Percentiles rank a stretch among this genome's conserved stretches.
Evolutionary conservation across 2,113 vertebrate genomes (phyloP).

Genomic region (Vombatus ursinus): DNA sequence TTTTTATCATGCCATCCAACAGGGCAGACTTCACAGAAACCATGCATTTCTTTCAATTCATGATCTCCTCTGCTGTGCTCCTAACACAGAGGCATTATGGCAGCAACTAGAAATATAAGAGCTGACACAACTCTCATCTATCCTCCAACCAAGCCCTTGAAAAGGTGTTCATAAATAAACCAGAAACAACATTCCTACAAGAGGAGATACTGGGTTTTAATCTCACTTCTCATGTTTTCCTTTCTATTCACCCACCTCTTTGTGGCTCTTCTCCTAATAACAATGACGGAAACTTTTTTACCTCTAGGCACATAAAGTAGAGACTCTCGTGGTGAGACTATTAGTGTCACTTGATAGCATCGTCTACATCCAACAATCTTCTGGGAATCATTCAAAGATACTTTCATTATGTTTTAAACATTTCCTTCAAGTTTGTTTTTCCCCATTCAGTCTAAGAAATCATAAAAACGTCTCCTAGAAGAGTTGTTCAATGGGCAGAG

Average conservation of each 20-base stretch:
- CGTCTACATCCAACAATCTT: slow-evolving; percentile 20
- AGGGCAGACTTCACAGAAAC: not conserved
- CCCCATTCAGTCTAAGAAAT: slow-evolving; percentile 44
- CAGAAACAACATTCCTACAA: not conserved
- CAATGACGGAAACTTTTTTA: slow-evolving; percentile 20
- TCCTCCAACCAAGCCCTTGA: not conserved
- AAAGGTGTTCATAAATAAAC: not conserved
- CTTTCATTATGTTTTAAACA: slow-evolving; percentile 43
- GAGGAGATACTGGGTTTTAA: not conserved
- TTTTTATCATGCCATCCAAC: not conserved
- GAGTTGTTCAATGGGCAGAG: slow-evolving; percentile 1
- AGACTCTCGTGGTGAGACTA: slow-evolving; percentile 10
- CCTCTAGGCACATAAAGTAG: slow-evolving; percentile 23
- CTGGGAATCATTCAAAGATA: slow-evolving; percentile 27
- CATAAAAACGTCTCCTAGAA: slow-evolving; percentile 50
- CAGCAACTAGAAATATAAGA: not conserved
- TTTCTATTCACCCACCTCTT: not conserved
- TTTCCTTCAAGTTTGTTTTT: slow-evolving; percentile 42
- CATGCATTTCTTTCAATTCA: not conserved
- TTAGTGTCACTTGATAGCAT: slow-evolving; percentile 32
- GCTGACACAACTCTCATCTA: not conserved
- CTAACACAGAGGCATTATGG: not conserved
- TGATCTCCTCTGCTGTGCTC: not conserved
- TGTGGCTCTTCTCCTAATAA: not conserved
- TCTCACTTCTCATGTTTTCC: not conserved